These are phyloP conservation scores for Chrysopilus asiliformis DNA, from an alignment of 2,888 invertebrate species.

Conservation along the genomic window DNA sequence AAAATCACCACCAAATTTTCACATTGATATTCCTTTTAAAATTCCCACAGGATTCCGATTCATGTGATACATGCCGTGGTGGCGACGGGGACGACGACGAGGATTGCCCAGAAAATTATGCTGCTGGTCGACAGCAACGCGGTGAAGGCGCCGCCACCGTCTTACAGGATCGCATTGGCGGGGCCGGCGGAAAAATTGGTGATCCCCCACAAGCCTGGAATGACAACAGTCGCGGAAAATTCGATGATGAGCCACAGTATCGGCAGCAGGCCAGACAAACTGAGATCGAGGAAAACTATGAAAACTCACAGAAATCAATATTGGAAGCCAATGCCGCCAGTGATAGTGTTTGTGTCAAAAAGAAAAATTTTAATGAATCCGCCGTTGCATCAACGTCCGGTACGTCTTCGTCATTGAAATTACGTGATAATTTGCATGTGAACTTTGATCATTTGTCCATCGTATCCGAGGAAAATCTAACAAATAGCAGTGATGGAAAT, in stretches of 20 bases:
- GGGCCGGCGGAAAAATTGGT: too few species aligned
- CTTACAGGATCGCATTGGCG: too few species aligned
- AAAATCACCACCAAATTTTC: too few species aligned
- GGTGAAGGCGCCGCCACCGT: too few species aligned
- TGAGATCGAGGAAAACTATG: conserved; percentile 34
- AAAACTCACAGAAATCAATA: conserved; percentile 35
- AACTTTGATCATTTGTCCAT: conserved; percentile 61
- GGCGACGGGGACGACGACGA: conserved; percentile 10
- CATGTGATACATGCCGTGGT: conserved; percentile 32
- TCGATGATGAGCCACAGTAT: too few species aligned
- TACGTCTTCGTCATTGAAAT: conserved; percentile 18
- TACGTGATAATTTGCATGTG: conserved; percentile 37
- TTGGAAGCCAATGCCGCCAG: neutral
- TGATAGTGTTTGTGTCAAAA: conserved; percentile 1
- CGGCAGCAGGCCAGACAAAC: too few species aligned
- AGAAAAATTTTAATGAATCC: too few species aligned
- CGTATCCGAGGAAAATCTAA: conserved; percentile 55
- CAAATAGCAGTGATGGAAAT: conserved; percentile 25
- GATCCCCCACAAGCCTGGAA: too few species aligned
- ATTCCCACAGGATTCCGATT: conserved; percentile 34
- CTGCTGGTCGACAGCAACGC: too few species aligned
- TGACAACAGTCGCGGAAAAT: too few species aligned
- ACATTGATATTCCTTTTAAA: too few species aligned
- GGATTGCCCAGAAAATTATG: conserved; percentile 4
- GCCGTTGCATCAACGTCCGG: conserved; percentile 3